These are phyloP conservation scores for Panurus biarmicus DNA, from an alignment of 2,113 vertebrate genomes.

Conservation along the genomic window DNA sequence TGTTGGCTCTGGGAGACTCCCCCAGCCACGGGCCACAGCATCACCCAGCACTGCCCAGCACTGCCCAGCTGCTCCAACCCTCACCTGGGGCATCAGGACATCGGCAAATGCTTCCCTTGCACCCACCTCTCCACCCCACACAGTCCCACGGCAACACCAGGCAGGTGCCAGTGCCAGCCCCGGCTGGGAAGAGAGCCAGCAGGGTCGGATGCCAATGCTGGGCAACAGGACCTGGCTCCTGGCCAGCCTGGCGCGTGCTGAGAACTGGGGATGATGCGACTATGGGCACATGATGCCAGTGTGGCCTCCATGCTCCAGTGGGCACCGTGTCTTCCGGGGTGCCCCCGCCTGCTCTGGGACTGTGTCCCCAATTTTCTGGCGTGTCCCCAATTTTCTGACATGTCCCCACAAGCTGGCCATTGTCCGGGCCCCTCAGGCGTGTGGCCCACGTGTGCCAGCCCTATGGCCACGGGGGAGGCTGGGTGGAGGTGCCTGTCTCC, in stretches of 20 bases:
- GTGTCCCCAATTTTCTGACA: rapidly evolving
- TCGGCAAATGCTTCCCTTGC: rapidly evolving
- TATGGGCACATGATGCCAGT: background rate
- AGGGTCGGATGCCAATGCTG: background rate
- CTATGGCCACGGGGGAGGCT: background rate
- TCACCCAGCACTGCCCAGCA: background rate
- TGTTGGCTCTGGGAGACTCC: background rate
- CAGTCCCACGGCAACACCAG: background rate
- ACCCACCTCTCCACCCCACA: background rate
- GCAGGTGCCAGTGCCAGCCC: background rate
- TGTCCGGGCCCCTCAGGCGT: background rate
- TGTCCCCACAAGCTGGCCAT: rapidly evolving
- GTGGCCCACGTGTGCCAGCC: background rate
- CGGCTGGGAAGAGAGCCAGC: background rate
- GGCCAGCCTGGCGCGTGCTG: background rate
- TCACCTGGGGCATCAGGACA: background rate
- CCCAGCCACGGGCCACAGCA: background rate
- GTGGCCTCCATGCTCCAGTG: rapidly evolving
- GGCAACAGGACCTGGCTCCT: background rate
- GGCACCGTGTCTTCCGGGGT: background rate
- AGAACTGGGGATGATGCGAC: rapidly evolving
- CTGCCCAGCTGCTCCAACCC: background rate
- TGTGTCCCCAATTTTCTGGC: rapidly evolving
- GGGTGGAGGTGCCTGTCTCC: background rate
- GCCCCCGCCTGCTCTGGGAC: rapidly evolving